A percentile compares a stretch with the other conserved stretches of the same genome.
Conservation (phyloP, 1,140 invertebrate species). For the Drosophila melanogaster region Release_6_plus_ISO1_MT NT_033779.5:5206001-5206500, state of each 20-base stretch:
- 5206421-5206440: slow-evolving; percentile 3
- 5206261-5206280: slow-evolving; percentile 65
- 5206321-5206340: slow-evolving; percentile 1
- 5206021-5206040: slow-evolving; percentile 4
- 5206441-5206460: slow-evolving; percentile 19
- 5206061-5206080: slow-evolving; percentile 56
- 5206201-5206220: slow-evolving; percentile 9
- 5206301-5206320: slow-evolving; percentile 61
- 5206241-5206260: slow-evolving; percentile 43
- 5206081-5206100: slow-evolving; percentile 82
- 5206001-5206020: slow-evolving; percentile 65
- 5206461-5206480: slow-evolving; percentile 58
- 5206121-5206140: neutral
- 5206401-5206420: slow-evolving; percentile 57
- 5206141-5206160: slow-evolving; percentile 62
- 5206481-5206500: slow-evolving; percentile 84
- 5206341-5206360: slow-evolving; percentile 20
- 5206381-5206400: slow-evolving; percentile 79
- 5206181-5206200: neutral
- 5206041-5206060: neutral
- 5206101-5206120: slow-evolving; percentile 15
- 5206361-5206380: slow-evolving; percentile 67
- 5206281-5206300: neutral
- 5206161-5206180: slow-evolving; percentile 21
- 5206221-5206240: slow-evolving; percentile 27